These are phyloP conservation scores for Megalopta genalis DNA, from an alignment of 1,140 invertebrate species.

Conservation along the genomic window DNA sequence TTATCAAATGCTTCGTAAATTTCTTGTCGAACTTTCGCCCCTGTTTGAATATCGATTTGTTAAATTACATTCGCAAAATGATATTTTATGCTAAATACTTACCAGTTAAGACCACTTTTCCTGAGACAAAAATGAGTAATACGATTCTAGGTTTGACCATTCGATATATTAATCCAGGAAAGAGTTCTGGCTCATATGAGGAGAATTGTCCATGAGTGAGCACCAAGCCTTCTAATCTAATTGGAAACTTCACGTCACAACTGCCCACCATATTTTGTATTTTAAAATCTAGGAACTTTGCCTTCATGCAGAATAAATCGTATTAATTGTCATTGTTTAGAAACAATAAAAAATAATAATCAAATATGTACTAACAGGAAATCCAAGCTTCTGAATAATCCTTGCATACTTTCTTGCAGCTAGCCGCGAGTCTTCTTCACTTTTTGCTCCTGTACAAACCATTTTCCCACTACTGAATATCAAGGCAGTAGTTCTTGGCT, in stretches of 20 bases:
- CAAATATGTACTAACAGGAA: conserved; percentile 85
- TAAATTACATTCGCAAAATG: conserved; percentile 9
- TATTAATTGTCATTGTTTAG: conserved; percentile 13
- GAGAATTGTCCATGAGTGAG: conserved; percentile 98
- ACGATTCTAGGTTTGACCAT: conserved; percentile 99
- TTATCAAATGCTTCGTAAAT: conserved; percentile 99
- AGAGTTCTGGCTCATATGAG: conserved; percentile 96
- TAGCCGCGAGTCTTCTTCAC: conserved; percentile 97
- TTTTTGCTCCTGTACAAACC: conserved; percentile 99
- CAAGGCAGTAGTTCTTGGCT: conserved; percentile 98
- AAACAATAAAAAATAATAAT: conserved; percentile 13
- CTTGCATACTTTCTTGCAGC: conserved; percentile 99
- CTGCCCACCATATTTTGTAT: conserved; percentile 99
- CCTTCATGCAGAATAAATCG: conserved; percentile 80
- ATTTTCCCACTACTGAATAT: conserved; percentile 99
- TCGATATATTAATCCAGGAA: conserved; percentile 99
- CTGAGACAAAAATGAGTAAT: conserved; percentile 98
- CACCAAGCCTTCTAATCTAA: conserved; percentile 97
- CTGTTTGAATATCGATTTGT: conserved; percentile 79
- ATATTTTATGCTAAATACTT: conserved; percentile 54
- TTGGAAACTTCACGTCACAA: conserved; percentile 99
- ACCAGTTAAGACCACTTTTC: conserved; percentile 98
- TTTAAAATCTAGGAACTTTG: conserved; percentile 99
- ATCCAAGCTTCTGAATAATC: conserved; percentile 99
- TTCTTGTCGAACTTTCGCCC: conserved; percentile 98